These are phyloP conservation scores for Siniperca chuatsi DNA, from an alignment of 2,113 vertebrate genomes.

Conservation along the genomic window DNA sequence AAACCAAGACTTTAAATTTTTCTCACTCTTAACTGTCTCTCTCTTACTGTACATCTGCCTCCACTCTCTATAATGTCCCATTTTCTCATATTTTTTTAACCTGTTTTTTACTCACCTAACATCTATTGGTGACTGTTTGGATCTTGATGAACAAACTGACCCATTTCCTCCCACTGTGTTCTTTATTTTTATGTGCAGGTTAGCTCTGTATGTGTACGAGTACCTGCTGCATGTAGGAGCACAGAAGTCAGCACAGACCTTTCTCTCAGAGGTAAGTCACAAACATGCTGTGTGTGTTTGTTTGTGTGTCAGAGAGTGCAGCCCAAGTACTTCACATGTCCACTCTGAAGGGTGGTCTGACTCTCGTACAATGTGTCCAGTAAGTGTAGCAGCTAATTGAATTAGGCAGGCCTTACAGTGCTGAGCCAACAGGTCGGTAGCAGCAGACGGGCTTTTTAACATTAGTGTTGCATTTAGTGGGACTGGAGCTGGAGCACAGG, in stretches of 20 bases:
- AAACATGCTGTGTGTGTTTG: constrained; percentile 27
- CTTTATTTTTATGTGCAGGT: constrained; percentile 81
- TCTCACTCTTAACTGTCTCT: not conserved
- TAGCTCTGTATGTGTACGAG: constrained; percentile 99
- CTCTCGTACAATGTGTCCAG: constrained; percentile 41
- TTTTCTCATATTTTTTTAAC: not conserved
- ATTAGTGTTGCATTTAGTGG: constrained; percentile 65
- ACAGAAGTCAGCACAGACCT: constrained; percentile 99
- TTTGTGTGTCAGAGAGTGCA: not conserved
- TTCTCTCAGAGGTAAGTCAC: constrained; percentile 96
- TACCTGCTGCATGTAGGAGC: constrained; percentile 99
- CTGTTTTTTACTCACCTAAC: not conserved
- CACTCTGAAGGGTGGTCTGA: constrained; percentile 41
- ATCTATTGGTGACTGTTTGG: not conserved
- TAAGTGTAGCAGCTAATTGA: constrained; percentile 71
- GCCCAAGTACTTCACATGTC: constrained; percentile 44
- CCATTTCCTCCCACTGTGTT: constrained; percentile 23
- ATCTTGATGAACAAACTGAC: constrained; percentile 13
- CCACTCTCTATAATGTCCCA: not conserved
- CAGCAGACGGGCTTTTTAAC: constrained; percentile 57
- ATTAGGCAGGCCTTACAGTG: constrained; percentile 60
- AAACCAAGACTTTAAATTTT: constrained; percentile 9
- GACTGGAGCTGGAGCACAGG: constrained; percentile 25
- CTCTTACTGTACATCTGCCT: not conserved
- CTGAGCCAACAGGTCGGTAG: constrained; percentile 63